Evolutionary conservation across 2,888 invertebrate species (phyloP).

Genomic region (Lasius fuliginosus): DNA sequence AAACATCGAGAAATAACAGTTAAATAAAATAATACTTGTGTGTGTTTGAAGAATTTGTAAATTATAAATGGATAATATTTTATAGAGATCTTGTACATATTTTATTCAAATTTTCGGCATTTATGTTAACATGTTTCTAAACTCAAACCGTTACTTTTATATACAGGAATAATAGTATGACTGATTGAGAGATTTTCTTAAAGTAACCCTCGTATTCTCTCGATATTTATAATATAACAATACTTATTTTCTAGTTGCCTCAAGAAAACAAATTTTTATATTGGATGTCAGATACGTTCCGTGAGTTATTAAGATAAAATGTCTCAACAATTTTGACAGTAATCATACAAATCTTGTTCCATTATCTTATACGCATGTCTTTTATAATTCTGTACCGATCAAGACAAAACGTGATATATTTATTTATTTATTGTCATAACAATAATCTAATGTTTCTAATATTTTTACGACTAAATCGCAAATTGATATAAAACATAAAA

Average conservation of each 20-base stretch:
- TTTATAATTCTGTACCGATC: neutral
- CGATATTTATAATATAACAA: neutral
- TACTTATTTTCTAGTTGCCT: neutral
- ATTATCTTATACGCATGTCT: neutral
- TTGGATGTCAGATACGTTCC: neutral
- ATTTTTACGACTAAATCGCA: neutral
- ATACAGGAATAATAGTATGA: neutral
- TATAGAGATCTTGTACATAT: neutral
- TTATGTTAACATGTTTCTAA: neutral
- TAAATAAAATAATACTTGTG: neutral
- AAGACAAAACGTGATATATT: neutral
- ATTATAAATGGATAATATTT: neutral
- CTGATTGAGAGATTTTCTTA: neutral
- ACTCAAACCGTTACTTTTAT: neutral
- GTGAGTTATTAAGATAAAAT: neutral
- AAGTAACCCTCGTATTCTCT: neutral
- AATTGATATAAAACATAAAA: slow-evolving; percentile 7
- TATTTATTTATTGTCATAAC: slow-evolving; percentile 22
- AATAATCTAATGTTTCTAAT: neutral
- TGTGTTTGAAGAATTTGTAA: neutral
- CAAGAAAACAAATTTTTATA: neutral
- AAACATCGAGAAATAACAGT: neutral
- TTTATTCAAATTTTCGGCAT: neutral
- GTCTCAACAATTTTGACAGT: slow-evolving; percentile 4
- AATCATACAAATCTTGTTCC: neutral